A percentile compares a stretch with the other conserved stretches of the same genome.
These are phyloP conservation scores for Agapetus fuscipes DNA, from an alignment of 2,888 invertebrate genomes.

Conservation along the genomic window DNA sequence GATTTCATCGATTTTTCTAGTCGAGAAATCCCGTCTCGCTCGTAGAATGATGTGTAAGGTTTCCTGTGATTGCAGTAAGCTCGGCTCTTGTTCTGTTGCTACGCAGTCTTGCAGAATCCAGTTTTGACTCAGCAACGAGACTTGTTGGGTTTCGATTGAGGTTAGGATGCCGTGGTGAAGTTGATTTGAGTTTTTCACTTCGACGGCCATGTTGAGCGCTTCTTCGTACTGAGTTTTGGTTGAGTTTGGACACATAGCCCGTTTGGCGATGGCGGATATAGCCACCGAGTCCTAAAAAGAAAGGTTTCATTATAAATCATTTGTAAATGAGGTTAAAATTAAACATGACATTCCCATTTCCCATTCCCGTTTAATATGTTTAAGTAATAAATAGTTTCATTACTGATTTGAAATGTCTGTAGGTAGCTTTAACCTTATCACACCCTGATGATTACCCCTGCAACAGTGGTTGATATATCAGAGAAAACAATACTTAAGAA, in stretches of 20 bases:
- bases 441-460: too few relatives aligned
- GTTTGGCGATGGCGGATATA: conserved; percentile 43
- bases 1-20: conserved; percentile 28
- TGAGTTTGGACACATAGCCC: conserved; percentile 36
- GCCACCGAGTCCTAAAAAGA: conserved; percentile 47
- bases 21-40: conserved; percentile 29
- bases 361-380: too few relatives aligned
- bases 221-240: conserved; percentile 33
- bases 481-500: too few relatives aligned
- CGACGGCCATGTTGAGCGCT: conserved; percentile 56
- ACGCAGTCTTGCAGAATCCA: conserved; percentile 47
- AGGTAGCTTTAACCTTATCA: too few relatives aligned
- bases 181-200: conserved; percentile 59
- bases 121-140: conserved; percentile 49
- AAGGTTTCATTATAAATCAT: too few relatives aligned
- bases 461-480: too few relatives aligned
- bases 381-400: too few relatives aligned
- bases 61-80: conserved; percentile 32
- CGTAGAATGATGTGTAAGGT: conserved; percentile 36
- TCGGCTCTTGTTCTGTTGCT: conserved; percentile 28
- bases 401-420: too few relatives aligned
- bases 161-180: conserved; percentile 49
- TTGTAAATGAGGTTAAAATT: too few relatives aligned
- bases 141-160: conserved; percentile 47
- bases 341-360: too few relatives aligned